Percentiles rank a stretch among this genome's conserved stretches.
Evolutionary conservation across 1,140 invertebrate genomes (phyloP).

Genomic region (Bilobella aurantiaca): DNA sequence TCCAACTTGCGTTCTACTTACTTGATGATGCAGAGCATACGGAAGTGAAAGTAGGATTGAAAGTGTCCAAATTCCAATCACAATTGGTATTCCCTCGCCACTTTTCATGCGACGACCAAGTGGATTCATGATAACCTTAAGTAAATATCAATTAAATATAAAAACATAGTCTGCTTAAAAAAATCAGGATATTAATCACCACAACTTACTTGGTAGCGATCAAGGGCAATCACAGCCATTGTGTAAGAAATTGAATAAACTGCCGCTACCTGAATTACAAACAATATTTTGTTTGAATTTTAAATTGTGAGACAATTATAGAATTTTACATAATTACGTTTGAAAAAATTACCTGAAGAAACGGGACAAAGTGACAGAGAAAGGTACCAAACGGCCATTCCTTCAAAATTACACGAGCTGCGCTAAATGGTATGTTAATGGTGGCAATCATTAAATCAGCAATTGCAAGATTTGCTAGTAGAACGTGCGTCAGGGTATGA

Average conservation of each 20-base stretch:
- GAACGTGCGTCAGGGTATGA: slow-evolving; percentile 38
- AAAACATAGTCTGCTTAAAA: not conserved
- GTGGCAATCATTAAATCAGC: slow-evolving; percentile 39
- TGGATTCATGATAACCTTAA: slow-evolving; percentile 44
- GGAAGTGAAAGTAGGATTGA: slow-evolving; percentile 44
- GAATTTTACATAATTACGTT: too few relatives aligned
- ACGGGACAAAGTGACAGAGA: slow-evolving; percentile 45
- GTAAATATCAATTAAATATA: not conserved
- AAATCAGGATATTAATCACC: too few relatives aligned
- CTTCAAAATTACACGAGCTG: slow-evolving; percentile 36
- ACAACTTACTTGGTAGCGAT: slow-evolving; percentile 40
- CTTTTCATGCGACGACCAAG: slow-evolving; percentile 41
- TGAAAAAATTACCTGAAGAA: too few relatives aligned
- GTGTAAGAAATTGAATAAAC: slow-evolving; percentile 49
- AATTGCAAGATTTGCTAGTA: slow-evolving; percentile 39
- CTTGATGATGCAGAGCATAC: slow-evolving; percentile 43
- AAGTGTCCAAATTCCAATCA: slow-evolving; percentile 44
- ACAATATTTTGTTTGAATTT: too few relatives aligned
- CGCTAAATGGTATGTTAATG: slow-evolving; percentile 42
- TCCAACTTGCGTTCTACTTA: too few relatives aligned
- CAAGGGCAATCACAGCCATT: slow-evolving; percentile 46
- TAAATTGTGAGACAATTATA: too few relatives aligned
- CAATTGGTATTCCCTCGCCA: slow-evolving; percentile 38
- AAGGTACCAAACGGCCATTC: slow-evolving; percentile 44
- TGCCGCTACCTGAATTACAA: slow-evolving; percentile 42